Conservation (phyloP, 2,113 vertebrate genomes). For the Isichthys henryi region DNA sequence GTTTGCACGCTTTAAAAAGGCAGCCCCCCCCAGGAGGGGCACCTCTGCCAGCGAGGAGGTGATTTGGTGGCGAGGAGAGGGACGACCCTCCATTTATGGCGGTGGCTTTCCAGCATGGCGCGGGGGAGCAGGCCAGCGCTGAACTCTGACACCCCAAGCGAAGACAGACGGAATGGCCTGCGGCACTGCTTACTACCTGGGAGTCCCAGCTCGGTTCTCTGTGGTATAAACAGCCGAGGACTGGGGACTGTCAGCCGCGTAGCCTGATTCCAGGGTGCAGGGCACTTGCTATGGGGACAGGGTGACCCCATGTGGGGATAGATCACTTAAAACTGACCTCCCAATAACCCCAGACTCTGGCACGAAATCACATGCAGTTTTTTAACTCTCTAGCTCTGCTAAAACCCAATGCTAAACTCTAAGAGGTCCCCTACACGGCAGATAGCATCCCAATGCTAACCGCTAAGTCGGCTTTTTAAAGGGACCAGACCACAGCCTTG, state of each 20-base stretch:
- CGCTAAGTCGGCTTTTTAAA: background rate
- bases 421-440: background rate
- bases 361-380: background rate
- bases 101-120: background rate
- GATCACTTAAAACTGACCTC: background rate
- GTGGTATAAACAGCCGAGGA: background rate
- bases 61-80: slow-evolving; percentile 14
- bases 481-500: background rate
- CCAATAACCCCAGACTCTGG: background rate
- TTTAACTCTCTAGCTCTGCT: background rate
- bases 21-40: background rate
- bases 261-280: background rate
- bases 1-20: slow-evolving; percentile 19
- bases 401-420: background rate
- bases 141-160: background rate
- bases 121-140: background rate
- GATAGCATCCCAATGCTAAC: background rate
- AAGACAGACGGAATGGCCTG: background rate
- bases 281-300: background rate
- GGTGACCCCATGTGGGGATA: background rate
- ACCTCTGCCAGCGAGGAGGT: background rate
- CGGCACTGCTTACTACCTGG: background rate
- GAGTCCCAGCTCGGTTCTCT: background rate
- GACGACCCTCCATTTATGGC: background rate
- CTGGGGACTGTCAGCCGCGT: background rate